A percentile compares a stretch with the other conserved stretches of the same genome.
Conservation (phyloP, 37 sponge, comb jelly and placozoan genomes). For the Halichondria panicea region DNA sequence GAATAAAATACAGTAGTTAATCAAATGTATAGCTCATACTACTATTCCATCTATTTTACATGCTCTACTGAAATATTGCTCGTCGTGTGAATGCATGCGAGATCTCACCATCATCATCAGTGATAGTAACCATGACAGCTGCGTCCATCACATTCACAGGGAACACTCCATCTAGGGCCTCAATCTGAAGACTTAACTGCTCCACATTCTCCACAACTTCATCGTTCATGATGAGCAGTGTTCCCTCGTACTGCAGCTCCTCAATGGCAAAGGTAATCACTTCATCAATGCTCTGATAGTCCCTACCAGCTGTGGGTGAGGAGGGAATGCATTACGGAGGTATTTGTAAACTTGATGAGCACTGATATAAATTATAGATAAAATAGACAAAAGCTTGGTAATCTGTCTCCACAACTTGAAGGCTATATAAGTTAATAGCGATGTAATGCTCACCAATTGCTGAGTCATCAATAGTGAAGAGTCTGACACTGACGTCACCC, state of each 20-base stretch:
- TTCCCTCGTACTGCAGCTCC: background rate
- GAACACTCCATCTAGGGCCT: constrained; percentile 7
- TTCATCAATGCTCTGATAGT: background rate
- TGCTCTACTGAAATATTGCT: background rate
- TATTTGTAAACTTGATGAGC: no score
- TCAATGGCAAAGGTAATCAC: constrained; percentile 9
- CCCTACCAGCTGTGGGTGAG: constrained; percentile 1
- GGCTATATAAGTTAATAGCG: background rate
- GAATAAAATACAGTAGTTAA: background rate
- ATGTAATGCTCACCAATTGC: constrained; percentile 8
- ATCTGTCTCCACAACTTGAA: no score
- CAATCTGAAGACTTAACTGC: constrained; percentile 12
- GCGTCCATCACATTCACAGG: constrained; percentile 17
- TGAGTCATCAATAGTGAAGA: constrained; percentile 15
- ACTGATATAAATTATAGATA: background rate
- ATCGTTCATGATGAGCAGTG: constrained; percentile 4
- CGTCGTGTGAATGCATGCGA: no score
- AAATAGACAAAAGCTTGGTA: no score
- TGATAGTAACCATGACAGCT: constrained; percentile 5
- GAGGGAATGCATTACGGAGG: no score
- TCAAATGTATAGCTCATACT: background rate
- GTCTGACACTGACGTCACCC: constrained; percentile 18
- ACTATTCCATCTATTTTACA: background rate
- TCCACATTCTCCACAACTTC: constrained; percentile 7
- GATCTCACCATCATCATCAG: constrained; percentile 30